A percentile compares a stretch with the other conserved stretches of the same genome.
Conservation (phyloP, 2,797 vertebrate species). For the Sardinella longiceps region DNA sequence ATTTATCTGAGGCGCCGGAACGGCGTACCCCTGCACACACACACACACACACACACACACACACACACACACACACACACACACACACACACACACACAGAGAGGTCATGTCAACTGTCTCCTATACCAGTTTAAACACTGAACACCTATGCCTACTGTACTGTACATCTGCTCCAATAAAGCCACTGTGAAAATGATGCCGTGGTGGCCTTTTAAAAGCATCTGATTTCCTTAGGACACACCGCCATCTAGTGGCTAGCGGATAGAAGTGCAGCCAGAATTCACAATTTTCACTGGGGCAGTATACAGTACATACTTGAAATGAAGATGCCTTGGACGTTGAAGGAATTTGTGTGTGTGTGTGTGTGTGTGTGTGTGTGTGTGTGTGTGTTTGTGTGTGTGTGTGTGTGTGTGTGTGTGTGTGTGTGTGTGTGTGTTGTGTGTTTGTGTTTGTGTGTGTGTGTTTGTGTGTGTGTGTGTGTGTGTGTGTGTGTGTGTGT, state of each 20-base stretch:
- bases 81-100: neutral
- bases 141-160: too few species aligned
- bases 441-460: too few species aligned
- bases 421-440: constrained; percentile 25
- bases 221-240: constrained; percentile 14
- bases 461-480: too few species aligned
- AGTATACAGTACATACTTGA: neutral
- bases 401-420: neutral
- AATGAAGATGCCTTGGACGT: neutral
- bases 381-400: constrained; percentile 18
- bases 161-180: too few species aligned
- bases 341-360: neutral
- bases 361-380: neutral
- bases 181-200: neutral
- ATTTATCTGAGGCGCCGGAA: too few species aligned
- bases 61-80: neutral
- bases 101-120: neutral
- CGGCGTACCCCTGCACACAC: too few species aligned
- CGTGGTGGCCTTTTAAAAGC: neutral
- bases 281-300: neutral
- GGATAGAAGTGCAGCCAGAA: neutral
- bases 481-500: constrained; percentile 20
- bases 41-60: too few species aligned
- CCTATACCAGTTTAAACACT: too few species aligned
- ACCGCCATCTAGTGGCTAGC: constrained; percentile 68